Percentiles rank a stretch among this genome's conserved stretches.
Conservation (phyloP, 2,113 vertebrate genomes). For the Eleginops maclovinus region DNA sequence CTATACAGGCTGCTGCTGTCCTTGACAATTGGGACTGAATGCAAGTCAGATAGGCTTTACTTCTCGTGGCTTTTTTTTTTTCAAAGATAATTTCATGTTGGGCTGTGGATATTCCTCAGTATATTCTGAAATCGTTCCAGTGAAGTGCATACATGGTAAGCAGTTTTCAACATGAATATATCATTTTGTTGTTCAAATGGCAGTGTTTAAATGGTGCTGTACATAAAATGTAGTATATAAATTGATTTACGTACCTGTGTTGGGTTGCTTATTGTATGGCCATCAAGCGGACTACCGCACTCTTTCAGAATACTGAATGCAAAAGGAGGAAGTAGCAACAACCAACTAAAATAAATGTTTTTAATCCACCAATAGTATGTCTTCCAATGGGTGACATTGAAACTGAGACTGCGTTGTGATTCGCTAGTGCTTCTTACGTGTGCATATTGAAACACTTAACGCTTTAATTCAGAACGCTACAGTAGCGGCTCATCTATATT, state of each 20-base stretch:
- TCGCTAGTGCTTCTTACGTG: neutral
- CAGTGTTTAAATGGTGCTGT: neutral
- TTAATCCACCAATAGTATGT: neutral
- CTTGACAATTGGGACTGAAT: constrained; percentile 63
- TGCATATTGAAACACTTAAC: constrained; percentile 1
- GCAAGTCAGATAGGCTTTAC: constrained; percentile 62
- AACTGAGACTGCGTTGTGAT: neutral
- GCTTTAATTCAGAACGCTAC: constrained; percentile 17
- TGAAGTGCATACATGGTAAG: constrained; percentile 1
- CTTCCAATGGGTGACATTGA: constrained; percentile 1
- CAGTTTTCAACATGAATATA: constrained; percentile 20
- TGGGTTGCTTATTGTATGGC: neutral
- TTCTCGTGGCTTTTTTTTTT: neutral
- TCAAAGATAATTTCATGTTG: constrained; percentile 29
- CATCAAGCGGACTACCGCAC: neutral
- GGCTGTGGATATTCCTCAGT: constrained; percentile 13
- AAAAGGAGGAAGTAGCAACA: neutral
- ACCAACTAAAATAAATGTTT: neutral
- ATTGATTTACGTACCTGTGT: constrained; percentile 1
- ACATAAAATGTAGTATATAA: neutral
- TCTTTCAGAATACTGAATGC: neutral
- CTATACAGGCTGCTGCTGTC: constrained; percentile 59
- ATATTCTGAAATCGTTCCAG: constrained; percentile 15
- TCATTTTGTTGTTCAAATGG: neutral
- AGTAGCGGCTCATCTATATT: neutral